Conservation (phyloP, 2,888 invertebrate species). For the Platycheirus rosarum region DNA sequence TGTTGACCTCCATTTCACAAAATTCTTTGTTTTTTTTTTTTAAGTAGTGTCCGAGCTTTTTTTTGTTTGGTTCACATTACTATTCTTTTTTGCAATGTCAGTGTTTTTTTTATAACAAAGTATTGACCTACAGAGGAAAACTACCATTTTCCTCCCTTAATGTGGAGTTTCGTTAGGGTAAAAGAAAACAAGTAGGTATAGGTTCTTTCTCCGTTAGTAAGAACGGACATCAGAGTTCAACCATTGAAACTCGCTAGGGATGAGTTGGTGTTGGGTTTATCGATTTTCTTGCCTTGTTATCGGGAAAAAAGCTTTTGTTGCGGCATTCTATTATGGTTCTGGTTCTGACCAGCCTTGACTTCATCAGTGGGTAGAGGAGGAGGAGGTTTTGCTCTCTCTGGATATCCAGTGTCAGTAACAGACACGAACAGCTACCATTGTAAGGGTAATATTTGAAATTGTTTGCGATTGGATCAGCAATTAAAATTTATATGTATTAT, state of each 20-base stretch:
- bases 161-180: not conserved
- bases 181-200: not conserved
- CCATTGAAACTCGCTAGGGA: conserved; percentile 14
- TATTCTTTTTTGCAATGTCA: too few species aligned
- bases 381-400: too few species aligned
- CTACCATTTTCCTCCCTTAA: conserved; percentile 9
- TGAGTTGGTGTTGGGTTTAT: not conserved
- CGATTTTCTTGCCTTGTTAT: not conserved
- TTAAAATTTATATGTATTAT: conserved; percentile 26
- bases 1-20: not conserved
- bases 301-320: conserved; percentile 3
- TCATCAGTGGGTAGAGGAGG: too few species aligned
- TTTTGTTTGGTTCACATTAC: not conserved
- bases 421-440: not conserved
- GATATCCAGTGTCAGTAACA: conserved; percentile 22
- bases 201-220: not conserved
- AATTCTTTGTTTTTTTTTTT: not conserved
- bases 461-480: conserved; percentile 10
- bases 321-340: not conserved
- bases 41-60: not conserved
- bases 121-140: conserved; percentile 7
- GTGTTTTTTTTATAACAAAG: not conserved
- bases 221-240: conserved; percentile 4
- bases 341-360: conserved; percentile 18
- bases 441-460: conserved; percentile 4